Conservation (phyloP, 2,888 invertebrate genomes). For the Leucophenga montana region DNA sequence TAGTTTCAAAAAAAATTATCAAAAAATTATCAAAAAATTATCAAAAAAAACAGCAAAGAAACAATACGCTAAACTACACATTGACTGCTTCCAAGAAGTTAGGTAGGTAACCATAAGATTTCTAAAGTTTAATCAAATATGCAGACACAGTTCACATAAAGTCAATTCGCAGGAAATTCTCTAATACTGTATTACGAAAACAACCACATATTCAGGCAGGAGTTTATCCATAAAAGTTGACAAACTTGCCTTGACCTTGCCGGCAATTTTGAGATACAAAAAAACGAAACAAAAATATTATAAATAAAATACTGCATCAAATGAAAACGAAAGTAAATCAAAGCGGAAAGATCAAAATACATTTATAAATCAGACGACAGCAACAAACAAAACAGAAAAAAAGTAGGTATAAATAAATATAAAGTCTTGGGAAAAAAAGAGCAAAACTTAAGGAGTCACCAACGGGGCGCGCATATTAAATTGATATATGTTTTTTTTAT, state of each 20-base stretch:
- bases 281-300: background rate
- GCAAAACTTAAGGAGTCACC: conserved; percentile 7
- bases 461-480: background rate
- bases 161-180: conserved; percentile 52
- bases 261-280: background rate
- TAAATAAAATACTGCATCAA: conserved; percentile 2
- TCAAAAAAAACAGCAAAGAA: too few species aligned
- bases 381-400: background rate
- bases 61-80: conserved; percentile 30
- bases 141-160: conserved; percentile 50
- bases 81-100: conserved; percentile 59
- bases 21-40: too few species aligned
- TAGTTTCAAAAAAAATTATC: background rate
- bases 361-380: conserved; percentile 12
- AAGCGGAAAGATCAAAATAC: conserved; percentile 28
- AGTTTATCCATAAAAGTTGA: conserved; percentile 2
- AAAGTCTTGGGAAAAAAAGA: background rate
- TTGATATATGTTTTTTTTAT: background rate
- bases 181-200: background rate
- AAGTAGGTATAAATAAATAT: background rate
- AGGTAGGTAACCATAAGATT: conserved; percentile 27
- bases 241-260: conserved; percentile 27
- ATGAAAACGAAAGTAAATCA: conserved; percentile 17
- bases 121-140: conserved; percentile 58
- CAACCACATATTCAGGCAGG: too few species aligned